These are phyloP conservation scores for Orchesellides sinensis DNA, from an alignment of 2,888 invertebrate genomes.

Conservation along the genomic window DNA sequence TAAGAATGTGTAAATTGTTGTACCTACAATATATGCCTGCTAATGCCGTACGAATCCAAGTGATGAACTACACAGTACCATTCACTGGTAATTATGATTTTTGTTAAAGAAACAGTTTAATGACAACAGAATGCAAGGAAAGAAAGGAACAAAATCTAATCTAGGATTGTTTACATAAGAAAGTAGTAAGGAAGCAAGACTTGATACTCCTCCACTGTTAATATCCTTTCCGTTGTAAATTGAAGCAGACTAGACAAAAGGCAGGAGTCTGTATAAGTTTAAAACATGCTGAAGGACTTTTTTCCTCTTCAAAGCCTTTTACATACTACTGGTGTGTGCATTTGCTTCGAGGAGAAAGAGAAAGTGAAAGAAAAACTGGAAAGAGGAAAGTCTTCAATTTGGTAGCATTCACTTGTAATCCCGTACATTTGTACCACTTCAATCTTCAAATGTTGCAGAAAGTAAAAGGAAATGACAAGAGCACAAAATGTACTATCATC, in stretches of 20 bases:
- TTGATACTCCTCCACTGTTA: neutral
- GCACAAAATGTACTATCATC: constrained; percentile 21
- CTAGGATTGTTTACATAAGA: neutral
- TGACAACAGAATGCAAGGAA: neutral
- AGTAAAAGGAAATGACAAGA: constrained; percentile 22
- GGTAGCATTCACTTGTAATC: constrained; percentile 22
- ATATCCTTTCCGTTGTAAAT: neutral
- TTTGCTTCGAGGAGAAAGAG: constrained; percentile 5
- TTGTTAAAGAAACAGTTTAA: too few species aligned
- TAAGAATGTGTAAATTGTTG: too few species aligned
- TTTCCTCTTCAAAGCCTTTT: constrained; percentile 13
- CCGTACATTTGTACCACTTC: constrained; percentile 8
- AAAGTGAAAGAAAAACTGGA: neutral
- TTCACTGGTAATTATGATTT: too few species aligned
- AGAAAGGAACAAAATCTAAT: neutral
- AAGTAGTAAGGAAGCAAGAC: neutral
- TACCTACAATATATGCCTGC: too few species aligned
- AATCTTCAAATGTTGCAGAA: constrained; percentile 12
- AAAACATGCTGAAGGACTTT: constrained; percentile 1
- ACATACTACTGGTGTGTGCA: neutral
- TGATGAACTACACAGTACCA: too few species aligned
- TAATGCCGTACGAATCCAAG: too few species aligned
- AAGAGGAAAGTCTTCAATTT: constrained; percentile 33
- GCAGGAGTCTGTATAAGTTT: neutral
- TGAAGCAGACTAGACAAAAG: neutral